Evolutionary conservation across 2,888 invertebrate genomes (phyloP).

Genomic region (Trissoscelio sp.): DNA sequence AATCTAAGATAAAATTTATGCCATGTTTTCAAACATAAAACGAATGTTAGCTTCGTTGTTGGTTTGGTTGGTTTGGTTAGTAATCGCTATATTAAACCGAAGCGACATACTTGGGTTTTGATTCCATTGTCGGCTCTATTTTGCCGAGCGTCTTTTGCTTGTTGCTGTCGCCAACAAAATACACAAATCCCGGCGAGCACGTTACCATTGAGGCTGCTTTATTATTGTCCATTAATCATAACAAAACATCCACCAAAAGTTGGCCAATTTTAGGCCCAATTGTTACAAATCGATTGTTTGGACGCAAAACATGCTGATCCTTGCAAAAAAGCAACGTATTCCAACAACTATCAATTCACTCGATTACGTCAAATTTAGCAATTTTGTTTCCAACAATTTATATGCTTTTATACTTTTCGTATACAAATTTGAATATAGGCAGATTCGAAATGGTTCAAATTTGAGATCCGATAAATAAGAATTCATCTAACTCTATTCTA

Average conservation of each 20-base stretch:
- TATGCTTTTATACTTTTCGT: too few relatives aligned
- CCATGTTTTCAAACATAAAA: too few relatives aligned
- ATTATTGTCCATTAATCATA: slow-evolving; percentile 41
- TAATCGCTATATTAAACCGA: background rate
- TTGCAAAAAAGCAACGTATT: background rate
- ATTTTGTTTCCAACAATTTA: too few relatives aligned
- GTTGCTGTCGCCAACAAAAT: slow-evolving; percentile 70
- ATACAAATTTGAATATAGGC: too few relatives aligned
- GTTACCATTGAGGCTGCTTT: slow-evolving; percentile 71
- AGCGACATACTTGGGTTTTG: slow-evolving; percentile 61
- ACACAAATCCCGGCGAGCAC: slow-evolving; percentile 72
- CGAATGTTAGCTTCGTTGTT: too few relatives aligned
- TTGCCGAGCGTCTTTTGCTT: slow-evolving; percentile 70
- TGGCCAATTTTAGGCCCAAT: slow-evolving; percentile 6
- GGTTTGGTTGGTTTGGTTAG: too few relatives aligned
- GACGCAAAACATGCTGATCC: background rate
- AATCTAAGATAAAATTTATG: too few relatives aligned
- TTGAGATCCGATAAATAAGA: too few relatives aligned
- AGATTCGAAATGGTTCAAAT: too few relatives aligned
- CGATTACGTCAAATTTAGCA: too few relatives aligned
- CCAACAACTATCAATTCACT: background rate
- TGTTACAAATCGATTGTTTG: slow-evolving; percentile 2
- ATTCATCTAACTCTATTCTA: too few relatives aligned
- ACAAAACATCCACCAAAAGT: slow-evolving; percentile 11
- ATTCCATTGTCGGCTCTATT: slow-evolving; percentile 66